Base-by-base conservation (phyloP, 2,888 invertebrate species). In the Amphipoea lucens region DNA sequence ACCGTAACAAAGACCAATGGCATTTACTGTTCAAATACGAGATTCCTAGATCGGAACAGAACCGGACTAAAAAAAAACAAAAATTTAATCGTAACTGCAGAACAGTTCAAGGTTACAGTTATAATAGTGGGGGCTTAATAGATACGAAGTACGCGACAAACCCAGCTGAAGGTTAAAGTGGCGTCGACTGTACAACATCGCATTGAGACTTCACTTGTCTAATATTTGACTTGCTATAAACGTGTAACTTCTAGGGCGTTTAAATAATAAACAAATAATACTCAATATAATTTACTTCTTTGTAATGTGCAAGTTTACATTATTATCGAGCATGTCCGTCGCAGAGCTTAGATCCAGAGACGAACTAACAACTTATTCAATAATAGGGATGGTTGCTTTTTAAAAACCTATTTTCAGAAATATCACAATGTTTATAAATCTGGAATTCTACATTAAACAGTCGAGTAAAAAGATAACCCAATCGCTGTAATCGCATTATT, bases 51-150 rank as follows among this genome's bases (percentile, higher is more conserved):
- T n/a, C 5, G 23, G 29, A 29, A 6, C 1, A 12, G 17, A 60
- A 51, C 3, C 12, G 48, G 6, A 6, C 4, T 29, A 40, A 36
- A 36, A 36, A 36, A 36, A 36, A 36, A 36, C 2, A 36, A 36
- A 36, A 36, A 36, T 36, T 36, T 36, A 36, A n/a, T 36, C 36
- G 17, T 40, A n/a, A 4, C 65, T 57, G 65, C 23, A 57, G 48
- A 48, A 40, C 63, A 65, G n/a, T 40, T 73, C n/a, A 79, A 81
- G 40, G 75, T 66, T 51, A 42, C 29, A 62, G 40, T 70, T 23
- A 45, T 23, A 45, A 48, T 20, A 40, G 9, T 63, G 9, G 63
- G 36, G 40, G 4, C 29, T 20, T 76, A 40, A 0, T 14, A 70
- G 12, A 23, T 51, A 23, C 7, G 12, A 36, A 36, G 51, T 36